phyloP scores from a whole-genome alignment of 2,797 vertebrate genomes.

The Dendrocincla tyrannina region DNA sequence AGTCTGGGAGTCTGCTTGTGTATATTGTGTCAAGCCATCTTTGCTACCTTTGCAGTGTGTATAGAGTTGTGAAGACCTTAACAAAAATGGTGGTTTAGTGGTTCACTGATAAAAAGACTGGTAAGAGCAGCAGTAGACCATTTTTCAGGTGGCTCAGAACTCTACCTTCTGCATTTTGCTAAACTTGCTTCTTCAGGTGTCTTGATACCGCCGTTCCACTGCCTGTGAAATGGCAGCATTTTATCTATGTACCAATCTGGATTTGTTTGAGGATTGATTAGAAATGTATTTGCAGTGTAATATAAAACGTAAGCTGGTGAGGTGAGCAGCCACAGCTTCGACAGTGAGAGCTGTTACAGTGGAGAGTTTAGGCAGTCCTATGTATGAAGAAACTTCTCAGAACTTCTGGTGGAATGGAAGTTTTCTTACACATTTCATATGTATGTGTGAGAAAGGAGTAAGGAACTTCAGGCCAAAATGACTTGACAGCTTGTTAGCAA shows the following conservation, averaged over 20 bases:
- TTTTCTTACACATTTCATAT: background rate
- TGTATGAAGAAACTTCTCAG: background rate
- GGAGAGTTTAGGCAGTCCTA: background rate
- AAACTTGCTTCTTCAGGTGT: background rate
- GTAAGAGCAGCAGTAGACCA: background rate
- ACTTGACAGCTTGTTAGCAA: constrained; percentile 30
- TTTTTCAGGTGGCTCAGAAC: background rate
- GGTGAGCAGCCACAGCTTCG: background rate
- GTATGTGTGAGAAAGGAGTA: background rate
- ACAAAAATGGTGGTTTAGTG: background rate
- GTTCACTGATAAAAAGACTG: background rate
- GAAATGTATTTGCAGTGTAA: constrained; percentile 16
- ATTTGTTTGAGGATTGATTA: constrained; percentile 35
- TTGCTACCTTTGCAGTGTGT: background rate
- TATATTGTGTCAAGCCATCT: background rate
- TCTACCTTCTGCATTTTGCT: background rate
- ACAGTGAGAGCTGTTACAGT: background rate
- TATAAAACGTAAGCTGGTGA: background rate
- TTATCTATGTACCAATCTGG: background rate
- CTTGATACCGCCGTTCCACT: background rate
- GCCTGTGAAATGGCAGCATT: background rate
- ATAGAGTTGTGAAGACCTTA: background rate
- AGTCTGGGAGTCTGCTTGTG: background rate
- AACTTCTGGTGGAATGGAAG: background rate
- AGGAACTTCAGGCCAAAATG: background rate